Percentiles rank a stretch among this genome's conserved stretches.
Conservation (phyloP, 2,797 vertebrate species). For the Microchirus variegatus region DNA sequence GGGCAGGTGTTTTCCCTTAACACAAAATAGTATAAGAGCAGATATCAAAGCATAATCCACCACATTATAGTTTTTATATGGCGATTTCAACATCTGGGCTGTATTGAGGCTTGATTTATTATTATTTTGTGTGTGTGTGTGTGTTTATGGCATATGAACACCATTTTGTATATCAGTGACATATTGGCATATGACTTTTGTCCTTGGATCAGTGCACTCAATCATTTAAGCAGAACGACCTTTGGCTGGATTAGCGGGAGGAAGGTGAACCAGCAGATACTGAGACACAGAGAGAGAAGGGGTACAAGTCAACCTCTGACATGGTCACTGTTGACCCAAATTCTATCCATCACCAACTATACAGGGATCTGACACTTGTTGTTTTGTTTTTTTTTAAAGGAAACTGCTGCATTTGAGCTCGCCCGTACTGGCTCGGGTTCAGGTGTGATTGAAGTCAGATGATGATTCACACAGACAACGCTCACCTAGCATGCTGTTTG, state of each 20-base stretch:
- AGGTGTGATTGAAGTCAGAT: not conserved
- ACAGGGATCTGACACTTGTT: slow-evolving; percentile 76
- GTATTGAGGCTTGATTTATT: slow-evolving; percentile 54
- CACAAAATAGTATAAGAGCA: slow-evolving; percentile 83
- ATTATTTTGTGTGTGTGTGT: slow-evolving; percentile 28
- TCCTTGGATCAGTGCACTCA: slow-evolving; percentile 76
- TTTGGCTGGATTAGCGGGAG: slow-evolving; percentile 52
- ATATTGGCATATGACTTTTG: slow-evolving; percentile 84
- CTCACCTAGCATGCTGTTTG: slow-evolving; percentile 38
- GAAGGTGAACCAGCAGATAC: slow-evolving; percentile 31
- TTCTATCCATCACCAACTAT: slow-evolving; percentile 69
- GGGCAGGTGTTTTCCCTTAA: slow-evolving; percentile 85
- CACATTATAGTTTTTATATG: slow-evolving; percentile 84
- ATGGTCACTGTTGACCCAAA: slow-evolving; percentile 81
- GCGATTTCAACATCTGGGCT: slow-evolving; percentile 70
- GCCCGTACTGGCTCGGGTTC: slow-evolving; percentile 45
- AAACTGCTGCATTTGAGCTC: slow-evolving; percentile 75
- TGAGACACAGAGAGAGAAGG: slow-evolving; percentile 35
- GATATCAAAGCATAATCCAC: slow-evolving; percentile 87
- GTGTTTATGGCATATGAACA: slow-evolving; percentile 60
- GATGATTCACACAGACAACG: too few species aligned
- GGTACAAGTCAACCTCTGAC: slow-evolving; percentile 67
- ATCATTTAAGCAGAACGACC: slow-evolving; percentile 83
- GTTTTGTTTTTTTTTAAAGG: slow-evolving; percentile 67
- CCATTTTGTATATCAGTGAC: slow-evolving; percentile 77